Conservation (phyloP, 1,140 invertebrate genomes). For the Lepidurus couesii region DNA sequence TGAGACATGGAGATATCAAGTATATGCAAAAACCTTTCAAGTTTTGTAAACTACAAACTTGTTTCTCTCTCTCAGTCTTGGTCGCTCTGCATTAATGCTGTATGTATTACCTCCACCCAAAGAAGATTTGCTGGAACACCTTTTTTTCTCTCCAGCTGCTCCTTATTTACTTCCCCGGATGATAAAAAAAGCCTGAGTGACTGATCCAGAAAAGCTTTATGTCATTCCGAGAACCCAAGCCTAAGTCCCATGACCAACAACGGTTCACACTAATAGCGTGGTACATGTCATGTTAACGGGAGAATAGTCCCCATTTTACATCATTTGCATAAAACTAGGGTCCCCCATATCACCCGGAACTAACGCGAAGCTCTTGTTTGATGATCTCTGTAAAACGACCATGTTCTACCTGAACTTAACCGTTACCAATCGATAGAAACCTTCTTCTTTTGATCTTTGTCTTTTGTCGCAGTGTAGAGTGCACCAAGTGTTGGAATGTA, state of each 20-base stretch:
- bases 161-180: not conserved
- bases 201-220: slow-evolving; percentile 3
- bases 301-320: not conserved
- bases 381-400: not conserved
- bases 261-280: slow-evolving; percentile 18
- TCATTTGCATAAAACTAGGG: not conserved
- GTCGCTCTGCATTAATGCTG: too few species aligned
- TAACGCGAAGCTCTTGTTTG: not conserved
- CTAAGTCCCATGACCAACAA: not conserved
- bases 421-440: not conserved
- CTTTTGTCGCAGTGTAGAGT: too few species aligned
- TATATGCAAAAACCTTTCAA: slow-evolving; percentile 15
- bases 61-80: too few species aligned
- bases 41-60: not conserved
- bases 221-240: not conserved
- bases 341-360: not conserved
- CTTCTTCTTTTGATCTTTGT: too few species aligned
- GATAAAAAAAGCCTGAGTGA: not conserved
- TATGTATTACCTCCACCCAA: not conserved
- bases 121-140: not conserved
- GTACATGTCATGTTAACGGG: not conserved
- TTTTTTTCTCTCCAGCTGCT: not conserved
- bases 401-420: not conserved
- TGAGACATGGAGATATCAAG: not conserved
- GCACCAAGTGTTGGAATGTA: too few species aligned